Conservation (phyloP, 2,888 invertebrate genomes). For the Lepas anatifera region DNA sequence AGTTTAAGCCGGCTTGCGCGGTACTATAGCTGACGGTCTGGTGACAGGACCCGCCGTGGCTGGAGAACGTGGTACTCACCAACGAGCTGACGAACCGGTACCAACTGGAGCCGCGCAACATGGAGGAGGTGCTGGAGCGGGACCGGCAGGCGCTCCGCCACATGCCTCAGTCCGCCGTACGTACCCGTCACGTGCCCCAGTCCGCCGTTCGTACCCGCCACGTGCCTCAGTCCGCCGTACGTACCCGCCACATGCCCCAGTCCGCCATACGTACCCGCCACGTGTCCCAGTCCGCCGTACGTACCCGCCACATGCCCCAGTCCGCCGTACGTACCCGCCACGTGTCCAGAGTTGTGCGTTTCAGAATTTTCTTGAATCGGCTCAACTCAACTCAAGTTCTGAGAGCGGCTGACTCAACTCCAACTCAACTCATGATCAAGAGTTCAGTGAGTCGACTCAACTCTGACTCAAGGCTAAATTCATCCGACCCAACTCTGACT, state of each 20-base stretch:
- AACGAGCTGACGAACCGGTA: neutral
- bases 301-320: too few species aligned
- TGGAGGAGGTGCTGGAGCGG: neutral
- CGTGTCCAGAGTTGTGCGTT: too few species aligned
- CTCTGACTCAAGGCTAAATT: too few species aligned
- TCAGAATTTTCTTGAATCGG: too few species aligned
- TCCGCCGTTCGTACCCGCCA: neutral
- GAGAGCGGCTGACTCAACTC: too few species aligned
- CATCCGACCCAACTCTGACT: too few species aligned
- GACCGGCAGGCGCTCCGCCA: neutral
- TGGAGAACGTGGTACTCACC: neutral
- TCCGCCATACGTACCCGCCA: neutral
- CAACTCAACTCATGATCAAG: too few species aligned
- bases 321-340: too few species aligned
- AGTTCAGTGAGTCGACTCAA: too few species aligned
- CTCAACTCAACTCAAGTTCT: too few species aligned
- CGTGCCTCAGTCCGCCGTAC: neutral
- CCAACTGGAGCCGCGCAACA: neutral
- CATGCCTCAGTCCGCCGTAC: neutral
- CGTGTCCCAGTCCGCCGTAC: neutral
- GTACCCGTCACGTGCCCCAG: neutral
- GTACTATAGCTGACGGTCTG: too few species aligned
- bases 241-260: neutral
- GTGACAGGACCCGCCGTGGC: conserved; percentile 1
- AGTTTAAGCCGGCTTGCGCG: too few species aligned